Conservation (phyloP, 1,140 invertebrate genomes). For the Episyrphus balteatus region DNA sequence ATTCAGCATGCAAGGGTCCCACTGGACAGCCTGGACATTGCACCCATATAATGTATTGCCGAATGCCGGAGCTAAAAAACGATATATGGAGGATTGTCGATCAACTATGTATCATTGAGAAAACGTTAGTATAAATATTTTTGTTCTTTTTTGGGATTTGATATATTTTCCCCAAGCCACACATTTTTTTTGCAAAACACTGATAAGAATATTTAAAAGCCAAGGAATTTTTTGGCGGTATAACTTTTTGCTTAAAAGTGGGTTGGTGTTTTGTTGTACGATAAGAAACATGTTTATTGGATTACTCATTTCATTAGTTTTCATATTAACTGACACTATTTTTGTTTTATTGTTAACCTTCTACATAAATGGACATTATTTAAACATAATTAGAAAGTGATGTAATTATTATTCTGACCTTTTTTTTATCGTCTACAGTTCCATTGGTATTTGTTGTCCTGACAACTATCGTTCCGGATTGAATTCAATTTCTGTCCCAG, state of each 20-base stretch:
- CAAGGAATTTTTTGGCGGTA: too few species aligned
- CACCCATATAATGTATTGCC: slow-evolving; percentile 50
- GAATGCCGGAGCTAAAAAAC: slow-evolving; percentile 45
- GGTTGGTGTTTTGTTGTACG: too few species aligned
- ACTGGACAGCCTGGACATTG: slow-evolving; percentile 49
- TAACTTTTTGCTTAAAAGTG: too few species aligned
- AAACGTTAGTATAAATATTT: slow-evolving; percentile 37
- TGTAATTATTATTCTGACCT: neutral
- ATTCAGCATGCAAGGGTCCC: slow-evolving; percentile 44
- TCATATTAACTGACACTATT: too few species aligned
- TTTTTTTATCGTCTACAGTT: slow-evolving; percentile 8
- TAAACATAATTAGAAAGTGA: neutral
- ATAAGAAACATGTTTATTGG: too few species aligned
- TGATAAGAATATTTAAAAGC: too few species aligned
- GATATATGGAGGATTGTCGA: slow-evolving; percentile 48
- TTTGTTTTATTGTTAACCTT: too few species aligned
- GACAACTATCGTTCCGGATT: slow-evolving; percentile 16
- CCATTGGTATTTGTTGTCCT: slow-evolving; percentile 35
- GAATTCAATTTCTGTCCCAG: slow-evolving; percentile 7
- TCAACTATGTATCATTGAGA: slow-evolving; percentile 54
- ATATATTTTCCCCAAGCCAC: too few species aligned
- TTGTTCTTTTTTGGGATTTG: neutral
- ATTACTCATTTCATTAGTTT: too few species aligned
- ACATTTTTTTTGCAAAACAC: too few species aligned
- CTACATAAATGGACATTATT: too few species aligned